A percentile compares a stretch with the other conserved stretches of the same genome.
phyloP scores from a whole-genome alignment of 2,888 invertebrate species.

The Meteorus cinctellus region DNA sequence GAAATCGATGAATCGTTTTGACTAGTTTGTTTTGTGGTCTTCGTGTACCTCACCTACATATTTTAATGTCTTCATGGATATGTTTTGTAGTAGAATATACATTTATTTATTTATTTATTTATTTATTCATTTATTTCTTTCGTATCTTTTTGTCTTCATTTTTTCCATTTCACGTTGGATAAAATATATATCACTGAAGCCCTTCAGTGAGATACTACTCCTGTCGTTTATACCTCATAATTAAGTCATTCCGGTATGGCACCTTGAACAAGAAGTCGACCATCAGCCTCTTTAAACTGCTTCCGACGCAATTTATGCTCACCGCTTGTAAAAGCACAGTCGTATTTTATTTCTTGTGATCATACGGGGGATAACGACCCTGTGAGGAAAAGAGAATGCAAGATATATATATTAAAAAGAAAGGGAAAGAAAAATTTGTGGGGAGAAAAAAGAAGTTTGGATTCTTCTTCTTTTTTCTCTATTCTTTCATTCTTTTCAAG shows the following conservation, averaged over 20 bases:
- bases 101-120: background rate
- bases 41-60: background rate
- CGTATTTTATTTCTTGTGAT: conserved; percentile 53
- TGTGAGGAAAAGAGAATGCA: conserved; percentile 24
- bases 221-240: conserved; percentile 56
- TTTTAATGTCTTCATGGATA: background rate
- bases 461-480: background rate
- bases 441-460: background rate
- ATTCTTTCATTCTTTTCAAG: conserved; percentile 1
- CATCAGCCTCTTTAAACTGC: conserved; percentile 46
- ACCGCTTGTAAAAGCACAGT: conserved; percentile 52
- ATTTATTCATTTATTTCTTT: background rate
- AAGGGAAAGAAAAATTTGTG: background rate
- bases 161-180: background rate
- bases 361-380: conserved; percentile 48
- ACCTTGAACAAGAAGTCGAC: conserved; percentile 44
- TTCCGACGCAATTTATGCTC: conserved; percentile 52
- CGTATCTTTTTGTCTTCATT: background rate
- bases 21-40: conserved; percentile 13
- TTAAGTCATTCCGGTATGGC: conserved; percentile 54
- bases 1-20: conserved; percentile 37
- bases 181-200: conserved; percentile 25
- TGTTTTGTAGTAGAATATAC: background rate
- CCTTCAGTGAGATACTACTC: conserved; percentile 36
- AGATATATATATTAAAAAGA: background rate